Conservation (phyloP, 2,797 vertebrate species). For the Thaleichthys pacificus region DNA sequence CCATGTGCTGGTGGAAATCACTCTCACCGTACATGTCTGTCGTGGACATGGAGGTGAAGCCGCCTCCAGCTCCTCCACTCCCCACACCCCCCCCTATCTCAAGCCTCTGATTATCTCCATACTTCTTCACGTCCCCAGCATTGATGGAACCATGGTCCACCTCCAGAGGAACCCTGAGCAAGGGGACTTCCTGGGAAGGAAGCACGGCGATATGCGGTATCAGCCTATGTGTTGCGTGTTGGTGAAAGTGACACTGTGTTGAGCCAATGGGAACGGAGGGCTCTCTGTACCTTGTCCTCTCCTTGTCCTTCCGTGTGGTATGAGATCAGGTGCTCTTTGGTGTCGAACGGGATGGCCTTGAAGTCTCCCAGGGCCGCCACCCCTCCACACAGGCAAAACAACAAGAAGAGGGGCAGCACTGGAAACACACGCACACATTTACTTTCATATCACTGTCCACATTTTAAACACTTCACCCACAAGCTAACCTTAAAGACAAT, state of each 20-base stretch:
- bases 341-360: conserved; percentile 70
- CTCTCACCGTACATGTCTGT: conserved; percentile 22
- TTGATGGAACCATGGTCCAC: not conserved
- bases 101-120: not conserved
- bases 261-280: not conserved
- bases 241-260: not conserved
- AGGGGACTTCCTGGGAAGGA: conserved; percentile 55
- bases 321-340: conserved; percentile 76
- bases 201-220: not conserved
- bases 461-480: not conserved
- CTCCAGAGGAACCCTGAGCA: conserved; percentile 34
- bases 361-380: conserved; percentile 66
- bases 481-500: not conserved
- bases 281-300: conserved; percentile 82
- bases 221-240: not conserved
- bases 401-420: conserved; percentile 89
- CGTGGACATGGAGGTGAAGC: not conserved
- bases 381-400: conserved; percentile 83
- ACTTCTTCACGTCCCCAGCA: not conserved
- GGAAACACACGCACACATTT: not conserved
- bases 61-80: not conserved
- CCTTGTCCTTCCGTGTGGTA: conserved; percentile 92
- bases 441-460: not conserved
- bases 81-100: not conserved
- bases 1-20: conserved; percentile 2